Conservation (phyloP, 2,797 vertebrate genomes). For the Anas bahamensis region DNA sequence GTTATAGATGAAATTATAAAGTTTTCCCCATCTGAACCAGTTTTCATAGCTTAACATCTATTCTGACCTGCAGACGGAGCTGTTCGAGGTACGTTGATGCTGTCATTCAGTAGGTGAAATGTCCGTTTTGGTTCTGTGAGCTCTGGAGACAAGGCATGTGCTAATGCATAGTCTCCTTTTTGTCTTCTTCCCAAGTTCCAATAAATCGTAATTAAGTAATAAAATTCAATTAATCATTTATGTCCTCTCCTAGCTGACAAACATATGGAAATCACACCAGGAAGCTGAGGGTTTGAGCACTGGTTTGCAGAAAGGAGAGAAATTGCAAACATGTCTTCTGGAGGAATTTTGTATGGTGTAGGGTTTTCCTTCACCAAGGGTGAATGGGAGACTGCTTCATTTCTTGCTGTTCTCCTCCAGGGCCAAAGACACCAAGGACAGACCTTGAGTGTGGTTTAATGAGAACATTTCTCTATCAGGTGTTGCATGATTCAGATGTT, state of each 20-base stretch:
- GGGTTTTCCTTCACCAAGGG: not conserved
- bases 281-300: not conserved
- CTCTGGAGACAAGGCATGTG: not conserved
- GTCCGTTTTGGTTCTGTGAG: not conserved
- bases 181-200: not conserved
- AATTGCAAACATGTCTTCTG: not conserved
- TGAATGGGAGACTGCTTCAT: not conserved
- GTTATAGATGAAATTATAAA: not conserved
- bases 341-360: not conserved
- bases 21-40: not conserved
- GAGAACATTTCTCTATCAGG: slow-evolving; percentile 15
- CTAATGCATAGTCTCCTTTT: not conserved
- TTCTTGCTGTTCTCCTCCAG: not conserved
- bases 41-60: not conserved
- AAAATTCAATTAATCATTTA: not conserved
- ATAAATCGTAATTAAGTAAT: not conserved
- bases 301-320: not conserved
- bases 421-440: not conserved
- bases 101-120: not conserved
- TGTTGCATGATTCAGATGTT: not conserved
- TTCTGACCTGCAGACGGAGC: not conserved
- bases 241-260: not conserved
- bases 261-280: not conserved
- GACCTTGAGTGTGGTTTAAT: not conserved
- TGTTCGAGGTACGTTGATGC: not conserved